phyloP scores from a whole-genome alignment of 2,113 vertebrate genomes.

The Peromyscus californicus region DNA sequence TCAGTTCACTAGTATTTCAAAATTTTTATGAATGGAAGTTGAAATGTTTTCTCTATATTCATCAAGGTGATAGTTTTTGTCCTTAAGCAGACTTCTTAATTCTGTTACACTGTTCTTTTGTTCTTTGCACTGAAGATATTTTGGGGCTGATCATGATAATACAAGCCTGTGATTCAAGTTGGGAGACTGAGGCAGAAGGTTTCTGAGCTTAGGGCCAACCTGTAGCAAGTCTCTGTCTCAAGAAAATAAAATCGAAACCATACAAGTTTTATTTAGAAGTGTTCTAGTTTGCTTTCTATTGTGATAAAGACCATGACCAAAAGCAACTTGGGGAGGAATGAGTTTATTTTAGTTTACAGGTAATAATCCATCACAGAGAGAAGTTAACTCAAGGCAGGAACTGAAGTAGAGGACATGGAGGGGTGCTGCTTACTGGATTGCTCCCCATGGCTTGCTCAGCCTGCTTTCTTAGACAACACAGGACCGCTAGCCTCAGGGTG shows the following conservation, averaged over 20 bases:
- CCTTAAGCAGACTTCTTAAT: not conserved
- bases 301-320: not conserved
- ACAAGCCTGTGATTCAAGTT: not conserved
- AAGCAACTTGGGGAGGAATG: not conserved
- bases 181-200: not conserved
- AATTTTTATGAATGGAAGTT: not conserved
- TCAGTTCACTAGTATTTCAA: not conserved
- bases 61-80: slow-evolving; percentile 8
- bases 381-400: not conserved
- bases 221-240: not conserved
- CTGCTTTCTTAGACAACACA: not conserved
- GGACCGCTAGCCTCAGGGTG: not conserved
- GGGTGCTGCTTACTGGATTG: too few species aligned
- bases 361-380: not conserved
- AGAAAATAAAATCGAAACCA: not conserved
- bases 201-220: not conserved
- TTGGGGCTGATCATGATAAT: not conserved
- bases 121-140: not conserved
- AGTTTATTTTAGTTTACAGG: not conserved
- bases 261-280: not conserved
- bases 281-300: not conserved
- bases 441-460: not conserved
- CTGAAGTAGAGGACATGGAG: not conserved
- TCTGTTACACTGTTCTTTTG: not conserved
- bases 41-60: not conserved